Conservation (phyloP, 2,888 invertebrate genomes). For the Sesia apiformis region DNA sequence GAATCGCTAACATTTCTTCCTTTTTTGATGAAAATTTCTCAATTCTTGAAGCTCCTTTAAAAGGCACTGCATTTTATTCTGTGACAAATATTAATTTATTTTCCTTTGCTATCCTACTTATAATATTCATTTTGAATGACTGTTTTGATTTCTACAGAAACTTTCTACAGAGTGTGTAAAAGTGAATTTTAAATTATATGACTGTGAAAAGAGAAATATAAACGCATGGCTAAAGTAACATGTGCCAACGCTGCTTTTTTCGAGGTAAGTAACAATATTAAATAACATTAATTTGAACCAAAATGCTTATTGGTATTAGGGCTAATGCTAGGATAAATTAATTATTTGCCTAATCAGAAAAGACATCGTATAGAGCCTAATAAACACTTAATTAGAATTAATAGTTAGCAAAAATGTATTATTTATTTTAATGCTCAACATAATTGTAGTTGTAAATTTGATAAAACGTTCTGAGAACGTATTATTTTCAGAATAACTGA, state of each 20-base stretch:
- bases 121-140: not conserved
- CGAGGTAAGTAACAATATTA: slow-evolving; percentile 39
- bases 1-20: not conserved
- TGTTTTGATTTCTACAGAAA: not conserved
- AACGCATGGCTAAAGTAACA: slow-evolving; percentile 42
- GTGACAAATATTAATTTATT: not conserved
- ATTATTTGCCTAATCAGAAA: no score
- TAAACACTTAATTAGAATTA: no score
- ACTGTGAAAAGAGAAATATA: slow-evolving; percentile 23
- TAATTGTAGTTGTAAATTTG: no score
- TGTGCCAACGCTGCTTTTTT: slow-evolving; percentile 38
- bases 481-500: no score
- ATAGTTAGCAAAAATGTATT: no score
- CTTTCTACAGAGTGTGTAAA: not conserved
- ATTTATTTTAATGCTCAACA: no score
- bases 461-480: no score
- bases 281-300: not conserved
- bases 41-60: not conserved
- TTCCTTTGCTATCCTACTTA: not conserved
- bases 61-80: not conserved
- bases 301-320: not conserved
- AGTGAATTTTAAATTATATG: slow-evolving; percentile 12
- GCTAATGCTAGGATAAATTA: not conserved
- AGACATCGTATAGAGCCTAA: no score
- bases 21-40: not conserved